phyloP scores from a whole-genome alignment of 1,140 invertebrate genomes.

The Archivesica marissinica region DNA sequence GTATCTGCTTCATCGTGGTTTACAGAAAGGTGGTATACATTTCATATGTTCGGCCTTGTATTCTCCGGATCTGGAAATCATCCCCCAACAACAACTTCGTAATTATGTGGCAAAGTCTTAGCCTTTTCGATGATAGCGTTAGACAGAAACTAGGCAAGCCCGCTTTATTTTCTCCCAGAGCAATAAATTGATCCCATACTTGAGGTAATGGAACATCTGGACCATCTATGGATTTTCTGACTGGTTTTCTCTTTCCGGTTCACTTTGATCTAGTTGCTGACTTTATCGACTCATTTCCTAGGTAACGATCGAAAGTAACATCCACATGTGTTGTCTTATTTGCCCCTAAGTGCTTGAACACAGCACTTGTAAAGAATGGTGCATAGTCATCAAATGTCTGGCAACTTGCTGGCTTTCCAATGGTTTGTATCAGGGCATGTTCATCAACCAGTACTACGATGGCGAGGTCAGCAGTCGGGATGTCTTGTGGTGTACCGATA shows the following conservation, averaged over 20 bases:
- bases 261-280: background rate
- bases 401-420: background rate
- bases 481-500: background rate
- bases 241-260: background rate
- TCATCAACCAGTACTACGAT: slow-evolving; percentile 3
- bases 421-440: slow-evolving; percentile 10
- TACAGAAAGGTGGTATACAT: too few species aligned
- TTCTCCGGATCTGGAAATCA: too few species aligned
- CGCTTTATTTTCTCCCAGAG: too few species aligned
- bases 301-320: slow-evolving; percentile 11
- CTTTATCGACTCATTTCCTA: slow-evolving; percentile 11
- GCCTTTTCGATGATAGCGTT: too few species aligned
- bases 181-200: slow-evolving; percentile 6
- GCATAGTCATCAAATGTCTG: slow-evolving; percentile 16
- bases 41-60: too few species aligned
- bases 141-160: background rate
- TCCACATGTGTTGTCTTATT: background rate
- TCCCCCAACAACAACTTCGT: too few species aligned
- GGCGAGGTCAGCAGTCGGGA: background rate
- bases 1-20: too few species aligned
- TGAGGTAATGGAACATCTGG: background rate
- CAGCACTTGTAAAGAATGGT: background rate
- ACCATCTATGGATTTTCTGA: background rate
- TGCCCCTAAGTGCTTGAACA: background rate
- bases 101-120: too few species aligned